These are phyloP conservation scores for Rafetus swinhoei DNA, from an alignment of 2,113 vertebrate species.

Conservation along the genomic window DNA sequence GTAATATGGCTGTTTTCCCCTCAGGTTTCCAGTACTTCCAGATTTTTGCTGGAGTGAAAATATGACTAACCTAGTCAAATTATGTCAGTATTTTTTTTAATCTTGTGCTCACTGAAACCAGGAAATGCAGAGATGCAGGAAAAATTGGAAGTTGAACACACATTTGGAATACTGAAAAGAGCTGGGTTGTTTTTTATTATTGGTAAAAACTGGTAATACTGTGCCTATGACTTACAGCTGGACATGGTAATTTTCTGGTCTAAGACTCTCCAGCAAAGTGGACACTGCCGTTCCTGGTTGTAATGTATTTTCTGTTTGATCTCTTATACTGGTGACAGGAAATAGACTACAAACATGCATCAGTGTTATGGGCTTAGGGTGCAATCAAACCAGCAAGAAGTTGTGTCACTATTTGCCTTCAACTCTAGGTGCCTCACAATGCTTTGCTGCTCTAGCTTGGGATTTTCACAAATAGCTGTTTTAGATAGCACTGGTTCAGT, in stretches of 20 bases:
- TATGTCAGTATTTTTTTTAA: background rate
- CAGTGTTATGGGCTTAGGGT: background rate
- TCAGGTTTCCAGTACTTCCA: background rate
- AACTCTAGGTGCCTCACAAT: background rate
- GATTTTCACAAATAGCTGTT: background rate
- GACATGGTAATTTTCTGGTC: background rate
- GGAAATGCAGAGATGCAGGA: background rate
- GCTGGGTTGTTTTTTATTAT: fast-evolving
- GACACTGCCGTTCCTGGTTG: background rate
- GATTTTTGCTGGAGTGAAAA: background rate
- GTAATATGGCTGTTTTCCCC: background rate
- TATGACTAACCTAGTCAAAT: background rate
- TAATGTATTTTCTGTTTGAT: background rate
- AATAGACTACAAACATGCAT: background rate
- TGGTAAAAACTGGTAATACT: background rate
- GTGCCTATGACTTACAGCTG: background rate
- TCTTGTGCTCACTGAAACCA: background rate
- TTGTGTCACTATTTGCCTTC: background rate
- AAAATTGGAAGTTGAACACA: background rate
- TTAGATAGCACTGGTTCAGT: background rate
- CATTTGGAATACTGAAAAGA: background rate
- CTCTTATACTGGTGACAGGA: background rate
- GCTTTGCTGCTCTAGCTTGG: background rate
- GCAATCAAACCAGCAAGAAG: background rate
- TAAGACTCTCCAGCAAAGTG: background rate